Evolutionary conservation across 2,113 vertebrate genomes (phyloP).

Genomic region (Oncorhynchus clarkii): DNA sequence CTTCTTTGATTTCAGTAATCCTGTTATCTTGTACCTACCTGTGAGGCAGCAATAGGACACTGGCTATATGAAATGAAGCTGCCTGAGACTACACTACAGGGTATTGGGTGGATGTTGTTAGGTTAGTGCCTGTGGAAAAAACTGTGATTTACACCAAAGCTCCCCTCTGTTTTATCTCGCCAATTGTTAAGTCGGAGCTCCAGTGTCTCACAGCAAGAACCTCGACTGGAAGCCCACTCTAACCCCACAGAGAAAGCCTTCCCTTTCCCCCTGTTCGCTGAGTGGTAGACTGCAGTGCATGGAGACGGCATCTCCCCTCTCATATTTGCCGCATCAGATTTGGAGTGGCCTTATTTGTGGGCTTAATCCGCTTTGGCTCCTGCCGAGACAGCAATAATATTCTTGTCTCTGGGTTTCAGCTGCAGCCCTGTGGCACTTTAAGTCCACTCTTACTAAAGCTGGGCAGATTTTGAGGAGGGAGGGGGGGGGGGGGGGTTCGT

Average conservation of each 20-base stretch:
- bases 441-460: constrained; percentile 47
- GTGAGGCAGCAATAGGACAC: constrained; percentile 48
- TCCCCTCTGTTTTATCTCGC: constrained; percentile 42
- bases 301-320: constrained; percentile 37
- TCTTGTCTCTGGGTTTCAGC: constrained; percentile 65
- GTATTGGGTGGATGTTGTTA: constrained; percentile 42
- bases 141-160: constrained; percentile 52
- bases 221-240: constrained; percentile 5
- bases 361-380: constrained; percentile 66
- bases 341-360: constrained; percentile 58
- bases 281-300: constrained; percentile 30
- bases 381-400: constrained; percentile 65
- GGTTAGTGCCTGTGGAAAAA: constrained; percentile 38
- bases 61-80: constrained; percentile 27
- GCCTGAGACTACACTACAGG: constrained; percentile 30
- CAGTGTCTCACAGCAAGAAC: constrained; percentile 36
- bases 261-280: background rate
- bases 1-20: constrained; percentile 54
- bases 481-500: no score
- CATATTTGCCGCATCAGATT: constrained; percentile 49
- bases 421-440: constrained; percentile 46
- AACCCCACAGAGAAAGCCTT: constrained; percentile 49
- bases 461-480: constrained; percentile 28
- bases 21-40: constrained; percentile 55
- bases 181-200: constrained; percentile 37